Conservation (phyloP, 2,888 invertebrate species). For the Philereme transversata region DNA sequence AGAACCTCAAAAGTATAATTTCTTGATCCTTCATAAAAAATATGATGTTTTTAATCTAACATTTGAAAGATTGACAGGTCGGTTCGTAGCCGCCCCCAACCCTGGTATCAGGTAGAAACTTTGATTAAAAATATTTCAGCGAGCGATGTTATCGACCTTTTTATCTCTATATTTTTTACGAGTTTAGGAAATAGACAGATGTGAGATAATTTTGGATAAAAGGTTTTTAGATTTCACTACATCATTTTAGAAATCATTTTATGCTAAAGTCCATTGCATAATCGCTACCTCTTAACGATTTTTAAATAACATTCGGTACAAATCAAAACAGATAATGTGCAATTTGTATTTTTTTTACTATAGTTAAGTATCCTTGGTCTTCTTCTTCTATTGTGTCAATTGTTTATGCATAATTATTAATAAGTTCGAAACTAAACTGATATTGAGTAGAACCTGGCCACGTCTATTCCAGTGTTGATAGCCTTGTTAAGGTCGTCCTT, state of each 20-base stretch:
- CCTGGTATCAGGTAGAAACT: constrained; percentile 70
- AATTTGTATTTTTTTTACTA: too few relatives aligned
- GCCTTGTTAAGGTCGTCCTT: too few relatives aligned
- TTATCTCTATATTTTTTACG: constrained; percentile 34
- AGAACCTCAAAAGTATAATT: constrained; percentile 59
- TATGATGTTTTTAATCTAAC: constrained; percentile 81
- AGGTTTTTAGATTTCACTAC: background rate
- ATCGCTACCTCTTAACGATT: too few relatives aligned
- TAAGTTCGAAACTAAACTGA: too few relatives aligned
- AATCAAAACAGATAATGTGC: too few relatives aligned
- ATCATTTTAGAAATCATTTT: constrained; percentile 24
- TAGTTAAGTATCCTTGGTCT: too few relatives aligned
- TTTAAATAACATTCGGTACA: too few relatives aligned
- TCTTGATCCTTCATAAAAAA: constrained; percentile 79
- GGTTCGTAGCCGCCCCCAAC: constrained; percentile 67
- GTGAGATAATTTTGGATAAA: constrained; percentile 35
- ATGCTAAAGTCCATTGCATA: too few relatives aligned
- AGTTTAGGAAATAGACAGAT: constrained; percentile 21
- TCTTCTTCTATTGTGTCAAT: too few relatives aligned
- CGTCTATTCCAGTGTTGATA: too few relatives aligned
- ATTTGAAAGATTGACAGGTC: constrained; percentile 83
- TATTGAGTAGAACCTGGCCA: too few relatives aligned
- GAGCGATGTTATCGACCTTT: constrained; percentile 59
- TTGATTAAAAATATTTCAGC: constrained; percentile 83
- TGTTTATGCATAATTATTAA: too few relatives aligned